Evolutionary conservation across 2,888 invertebrate species (phyloP).

Genomic region (Priapulus caudatus): DNA sequence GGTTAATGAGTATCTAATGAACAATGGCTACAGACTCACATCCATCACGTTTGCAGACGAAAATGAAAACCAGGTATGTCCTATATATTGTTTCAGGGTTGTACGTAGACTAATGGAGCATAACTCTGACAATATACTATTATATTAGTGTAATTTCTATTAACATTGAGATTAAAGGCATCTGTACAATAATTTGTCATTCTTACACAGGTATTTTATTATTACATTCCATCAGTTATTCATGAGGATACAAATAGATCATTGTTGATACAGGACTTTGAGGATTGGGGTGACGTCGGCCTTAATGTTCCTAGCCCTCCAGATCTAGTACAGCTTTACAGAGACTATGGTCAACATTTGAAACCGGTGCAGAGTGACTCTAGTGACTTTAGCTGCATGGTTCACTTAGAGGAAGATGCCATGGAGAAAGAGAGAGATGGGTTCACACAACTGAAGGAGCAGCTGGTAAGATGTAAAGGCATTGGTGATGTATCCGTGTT

Average conservation of each 20-base stretch:
- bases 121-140: no score
- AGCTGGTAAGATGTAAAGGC: no score
- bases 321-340: slow-evolving; percentile 48
- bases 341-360: slow-evolving; percentile 33
- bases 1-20: slow-evolving; percentile 68
- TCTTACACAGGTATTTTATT: slow-evolving; percentile 1
- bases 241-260: slow-evolving; percentile 6
- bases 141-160: slow-evolving; percentile 6
- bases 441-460: slow-evolving; percentile 8
- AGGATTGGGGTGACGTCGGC: slow-evolving; percentile 84
- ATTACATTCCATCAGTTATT: background rate
- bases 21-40: slow-evolving; percentile 67
- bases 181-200: background rate
- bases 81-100: no score
- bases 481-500: no score
- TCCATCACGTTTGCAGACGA: slow-evolving; percentile 83
- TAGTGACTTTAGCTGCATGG: slow-evolving; percentile 24
- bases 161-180: slow-evolving; percentile 6
- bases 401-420: slow-evolving; percentile 23
- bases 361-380: slow-evolving; percentile 5
- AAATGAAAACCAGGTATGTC: slow-evolving; percentile 66
- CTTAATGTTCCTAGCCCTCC: slow-evolving; percentile 69
- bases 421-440: slow-evolving; percentile 22
- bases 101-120: no score
- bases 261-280: slow-evolving; percentile 53